Evolutionary conservation across 2,113 vertebrate genomes (phyloP).

Genomic region (Heptranchias perlo): DNA sequence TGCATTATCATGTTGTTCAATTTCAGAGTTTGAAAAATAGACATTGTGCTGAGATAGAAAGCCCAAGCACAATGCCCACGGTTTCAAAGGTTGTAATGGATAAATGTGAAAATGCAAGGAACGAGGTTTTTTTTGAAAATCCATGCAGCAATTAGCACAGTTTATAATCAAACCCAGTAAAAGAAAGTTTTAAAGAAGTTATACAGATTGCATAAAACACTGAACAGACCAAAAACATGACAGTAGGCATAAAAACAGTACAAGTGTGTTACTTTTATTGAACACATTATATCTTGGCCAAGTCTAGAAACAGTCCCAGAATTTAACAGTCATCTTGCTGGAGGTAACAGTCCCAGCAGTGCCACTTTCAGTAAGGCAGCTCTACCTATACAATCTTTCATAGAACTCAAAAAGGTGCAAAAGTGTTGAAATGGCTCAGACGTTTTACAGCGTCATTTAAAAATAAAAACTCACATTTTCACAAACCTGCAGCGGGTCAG

Average conservation of each 20-base stretch:
- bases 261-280: slow-evolving; percentile 38
- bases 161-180: neutral
- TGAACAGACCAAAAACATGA: neutral
- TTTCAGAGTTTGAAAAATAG: neutral
- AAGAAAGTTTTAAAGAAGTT: neutral
- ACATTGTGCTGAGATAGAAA: neutral
- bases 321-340: slow-evolving; percentile 39
- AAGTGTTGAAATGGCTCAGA: slow-evolving; percentile 38
- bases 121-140: neutral
- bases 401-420: slow-evolving; percentile 34
- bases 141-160: neutral
- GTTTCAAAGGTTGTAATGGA: neutral
- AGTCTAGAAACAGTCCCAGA: slow-evolving; percentile 37
- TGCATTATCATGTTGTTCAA: neutral
- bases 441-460: slow-evolving; percentile 33
- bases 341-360: slow-evolving; percentile 33
- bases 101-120: too few relatives aligned
- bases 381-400: slow-evolving; percentile 36
- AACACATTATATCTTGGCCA: slow-evolving; percentile 37
- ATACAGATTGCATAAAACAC: neutral
- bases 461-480: slow-evolving; percentile 18
- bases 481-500: slow-evolving; percentile 20
- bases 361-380: slow-evolving; percentile 38
- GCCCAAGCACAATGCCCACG: neutral
- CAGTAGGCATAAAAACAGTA: slow-evolving; percentile 31